A percentile compares a stretch with the other conserved stretches of the same genome.
These are phyloP conservation scores for Ceuthmochares aereus DNA, from an alignment of 2,113 vertebrate genomes.

Conservation along the genomic window DNA sequence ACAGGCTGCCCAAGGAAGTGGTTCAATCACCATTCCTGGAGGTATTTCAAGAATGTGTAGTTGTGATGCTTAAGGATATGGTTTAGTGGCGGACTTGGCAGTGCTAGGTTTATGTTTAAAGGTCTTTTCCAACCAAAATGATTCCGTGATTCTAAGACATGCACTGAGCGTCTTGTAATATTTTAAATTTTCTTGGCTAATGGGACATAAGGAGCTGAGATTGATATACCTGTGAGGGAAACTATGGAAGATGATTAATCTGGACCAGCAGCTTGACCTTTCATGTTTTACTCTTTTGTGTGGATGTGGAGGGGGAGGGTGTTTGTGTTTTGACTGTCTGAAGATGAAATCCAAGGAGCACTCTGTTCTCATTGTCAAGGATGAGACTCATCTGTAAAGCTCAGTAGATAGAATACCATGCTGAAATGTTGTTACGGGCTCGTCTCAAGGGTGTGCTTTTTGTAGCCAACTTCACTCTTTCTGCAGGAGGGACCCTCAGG, in stretches of 20 bases:
- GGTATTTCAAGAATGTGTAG: too few species aligned
- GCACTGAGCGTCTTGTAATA: neutral
- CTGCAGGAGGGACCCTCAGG: neutral
- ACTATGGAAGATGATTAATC: neutral
- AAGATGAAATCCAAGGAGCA: neutral
- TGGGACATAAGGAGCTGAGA: neutral
- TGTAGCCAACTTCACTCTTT: neutral
- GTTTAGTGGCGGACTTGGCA: too few species aligned
- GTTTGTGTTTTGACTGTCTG: neutral
- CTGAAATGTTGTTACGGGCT: neutral
- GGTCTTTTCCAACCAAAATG: too few species aligned
- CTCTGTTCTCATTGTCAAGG: neutral
- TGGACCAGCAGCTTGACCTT: neutral
- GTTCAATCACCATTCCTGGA: too few species aligned
- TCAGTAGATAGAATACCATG: neutral
- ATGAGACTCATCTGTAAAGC: neutral
- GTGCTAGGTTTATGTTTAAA: too few species aligned
- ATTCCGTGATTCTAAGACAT: neutral
- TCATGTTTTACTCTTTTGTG: neutral
- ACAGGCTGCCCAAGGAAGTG: too few species aligned
- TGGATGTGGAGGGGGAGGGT: neutral
- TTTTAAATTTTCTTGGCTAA: neutral
- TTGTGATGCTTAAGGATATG: too few species aligned
- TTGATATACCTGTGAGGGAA: neutral
- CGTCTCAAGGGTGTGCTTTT: neutral